A percentile compares a stretch with the other conserved stretches of the same genome.
Evolutionary conservation across 2,888 invertebrate species (phyloP).

Genomic region (Frankliniella intonsa): DNA sequence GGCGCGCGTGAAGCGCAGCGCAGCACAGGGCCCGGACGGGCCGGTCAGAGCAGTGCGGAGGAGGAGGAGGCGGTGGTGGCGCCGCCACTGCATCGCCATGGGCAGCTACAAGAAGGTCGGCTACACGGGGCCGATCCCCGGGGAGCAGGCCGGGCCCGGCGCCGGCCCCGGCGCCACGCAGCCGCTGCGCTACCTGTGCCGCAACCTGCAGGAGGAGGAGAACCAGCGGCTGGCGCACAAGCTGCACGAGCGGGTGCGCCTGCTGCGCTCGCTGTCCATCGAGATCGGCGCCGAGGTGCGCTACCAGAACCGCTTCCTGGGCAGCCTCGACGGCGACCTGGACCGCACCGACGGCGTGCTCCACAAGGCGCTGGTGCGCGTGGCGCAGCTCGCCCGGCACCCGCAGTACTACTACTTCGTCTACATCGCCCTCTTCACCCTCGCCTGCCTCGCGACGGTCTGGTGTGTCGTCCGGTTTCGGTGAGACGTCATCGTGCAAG

Average conservation of each 20-base stretch:
- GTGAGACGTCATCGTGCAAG: not conserved
- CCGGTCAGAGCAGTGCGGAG: not conserved
- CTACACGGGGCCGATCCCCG: not conserved
- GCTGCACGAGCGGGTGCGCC: constrained; percentile 9
- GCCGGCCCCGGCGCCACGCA: not conserved
- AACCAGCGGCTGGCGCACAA: not conserved
- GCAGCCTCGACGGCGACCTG: constrained; percentile 9
- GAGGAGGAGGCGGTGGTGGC: not conserved
- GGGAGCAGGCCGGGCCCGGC: too few relatives aligned
- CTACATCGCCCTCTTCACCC: not conserved
- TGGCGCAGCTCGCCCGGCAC: not conserved
- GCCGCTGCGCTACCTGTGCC: not conserved
- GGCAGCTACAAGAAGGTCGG: not conserved
- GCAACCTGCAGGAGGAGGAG: constrained; percentile 21
- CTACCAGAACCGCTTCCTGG: constrained; percentile 7
- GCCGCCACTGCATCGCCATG: not conserved
- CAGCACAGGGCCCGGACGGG: not conserved
- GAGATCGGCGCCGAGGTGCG: constrained; percentile 23
- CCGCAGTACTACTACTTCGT: constrained; percentile 14
- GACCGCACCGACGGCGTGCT: not conserved
- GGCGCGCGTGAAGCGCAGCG: not conserved
- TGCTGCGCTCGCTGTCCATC: not conserved
- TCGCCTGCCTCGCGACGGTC: not conserved
- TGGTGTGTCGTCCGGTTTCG: not conserved
- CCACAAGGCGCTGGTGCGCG: not conserved